Conservation (phyloP, 2,113 vertebrate genomes). For the Marmota monax region DNA sequence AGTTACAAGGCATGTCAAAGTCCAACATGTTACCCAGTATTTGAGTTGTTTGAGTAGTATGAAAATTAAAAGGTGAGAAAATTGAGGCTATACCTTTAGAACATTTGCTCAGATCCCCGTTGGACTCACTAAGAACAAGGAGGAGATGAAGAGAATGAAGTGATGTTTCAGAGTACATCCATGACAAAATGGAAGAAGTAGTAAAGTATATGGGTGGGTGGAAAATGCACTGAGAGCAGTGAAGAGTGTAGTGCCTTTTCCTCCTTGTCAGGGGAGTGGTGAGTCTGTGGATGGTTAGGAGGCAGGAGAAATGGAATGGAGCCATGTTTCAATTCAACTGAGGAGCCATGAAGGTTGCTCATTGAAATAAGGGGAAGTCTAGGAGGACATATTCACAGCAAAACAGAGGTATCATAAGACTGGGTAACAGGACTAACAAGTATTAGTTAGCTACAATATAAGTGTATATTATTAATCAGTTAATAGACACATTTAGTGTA, state of each 20-base stretch:
- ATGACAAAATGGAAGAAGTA: conserved; percentile 10
- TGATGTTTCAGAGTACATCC: conserved; percentile 14
- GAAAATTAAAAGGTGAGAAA: background rate
- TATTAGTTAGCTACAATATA: background rate
- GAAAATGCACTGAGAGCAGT: background rate
- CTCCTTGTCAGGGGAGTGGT: background rate
- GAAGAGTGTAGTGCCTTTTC: background rate
- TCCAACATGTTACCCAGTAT: background rate
- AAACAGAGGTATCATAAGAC: background rate
- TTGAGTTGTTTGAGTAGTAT: background rate
- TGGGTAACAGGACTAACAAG: background rate
- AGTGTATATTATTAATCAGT: background rate
- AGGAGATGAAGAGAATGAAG: background rate
- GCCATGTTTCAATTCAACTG: background rate
- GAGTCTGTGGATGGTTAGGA: background rate
- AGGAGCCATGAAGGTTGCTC: background rate
- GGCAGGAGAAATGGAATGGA: background rate
- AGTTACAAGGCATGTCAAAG: background rate
- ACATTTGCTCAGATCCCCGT: background rate
- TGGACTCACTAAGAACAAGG: background rate
- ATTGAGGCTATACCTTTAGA: background rate
- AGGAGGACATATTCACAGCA: background rate
- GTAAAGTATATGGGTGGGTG: background rate
- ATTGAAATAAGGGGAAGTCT: background rate
- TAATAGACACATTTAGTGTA: background rate